Evolutionary conservation across 2,888 invertebrate species (phyloP), one percentile per base, ranked within the genome.

Genomic region (Ganaspis brasiliensis): DNA sequence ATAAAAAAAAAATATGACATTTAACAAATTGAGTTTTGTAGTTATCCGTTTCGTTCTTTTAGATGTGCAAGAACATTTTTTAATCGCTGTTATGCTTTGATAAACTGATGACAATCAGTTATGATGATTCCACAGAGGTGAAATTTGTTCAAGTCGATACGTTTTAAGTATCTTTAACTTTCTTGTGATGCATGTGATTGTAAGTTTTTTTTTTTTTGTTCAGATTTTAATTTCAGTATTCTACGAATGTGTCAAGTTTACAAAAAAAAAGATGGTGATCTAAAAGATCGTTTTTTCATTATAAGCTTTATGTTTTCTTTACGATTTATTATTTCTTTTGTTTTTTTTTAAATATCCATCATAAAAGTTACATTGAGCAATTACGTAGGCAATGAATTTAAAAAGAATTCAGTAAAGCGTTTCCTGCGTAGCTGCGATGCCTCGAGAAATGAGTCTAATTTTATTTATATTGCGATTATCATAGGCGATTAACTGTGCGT

Each of bases 391-490:
- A 19, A 37, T 19, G 12, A 8, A 21, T 37, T 56, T 21, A 12
- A 2, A n/a, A 6, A 19, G 40, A 63, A 63, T 56, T 26, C 24
- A n/a, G 52, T 19, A 52, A 52, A 26, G 56, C 24, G 26, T 56
- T 21, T 19, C 40, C 63, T 63, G n/a, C 82, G 84, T 80, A 82
- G 82, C 85, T 85, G 81, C 83, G 79, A 83, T 87, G 85, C 87
- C 87, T 86, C 83, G 82, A 86, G 75, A 81, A 82, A 86, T 82
- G 77, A 84, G 83, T 87, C 84, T 87, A 82, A 85, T 85, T 87
- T 85, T 87, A 86, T 85, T 76, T 61, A 40, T 63, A 40, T 49
- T 73, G 70, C 72, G 72, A 59, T 73, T 55, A 45, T 52, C 52
- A 61, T 26, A 67, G 67, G 67, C 24, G 73, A 63, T 73, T 73